phyloP scores from a whole-genome alignment of 2,888 invertebrate species.

The Cistogaster globosa region DNA sequence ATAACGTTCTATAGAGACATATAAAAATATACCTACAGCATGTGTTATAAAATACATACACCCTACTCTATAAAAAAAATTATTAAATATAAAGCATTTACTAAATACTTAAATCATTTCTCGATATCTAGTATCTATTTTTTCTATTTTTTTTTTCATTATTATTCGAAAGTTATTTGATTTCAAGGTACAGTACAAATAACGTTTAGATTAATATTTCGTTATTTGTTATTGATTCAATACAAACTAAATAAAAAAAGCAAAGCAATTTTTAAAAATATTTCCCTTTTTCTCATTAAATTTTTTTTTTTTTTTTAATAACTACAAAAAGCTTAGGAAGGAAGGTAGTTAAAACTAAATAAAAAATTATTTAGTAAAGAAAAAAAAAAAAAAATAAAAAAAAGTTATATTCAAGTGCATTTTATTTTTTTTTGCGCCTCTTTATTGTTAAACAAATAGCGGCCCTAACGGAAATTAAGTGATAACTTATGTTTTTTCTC shows the following conservation, averaged over 20 bases:
- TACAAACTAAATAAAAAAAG: slow-evolving; percentile 63
- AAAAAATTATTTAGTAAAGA: slow-evolving; percentile 37
- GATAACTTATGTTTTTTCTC: neutral
- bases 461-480: slow-evolving; percentile 63
- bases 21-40: slow-evolving; percentile 38
- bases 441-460: slow-evolving; percentile 56
- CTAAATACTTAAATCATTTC: slow-evolving; percentile 48
- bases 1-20: slow-evolving; percentile 24
- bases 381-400: slow-evolving; percentile 25
- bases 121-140: slow-evolving; percentile 11
- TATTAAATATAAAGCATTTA: slow-evolving; percentile 9
- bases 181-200: slow-evolving; percentile 74
- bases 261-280: slow-evolving; percentile 49
- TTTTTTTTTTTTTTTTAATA: slow-evolving; percentile 15
- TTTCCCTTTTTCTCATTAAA: slow-evolving; percentile 22
- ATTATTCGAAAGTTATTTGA: slow-evolving; percentile 21
- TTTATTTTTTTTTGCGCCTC: slow-evolving; percentile 38
- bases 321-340: slow-evolving; percentile 65
- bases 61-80: slow-evolving; percentile 49
- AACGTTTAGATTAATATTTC: slow-evolving; percentile 42
- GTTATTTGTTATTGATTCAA: slow-evolving; percentile 55
- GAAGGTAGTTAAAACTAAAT: slow-evolving; percentile 56
- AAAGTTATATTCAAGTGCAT: slow-evolving; percentile 57
- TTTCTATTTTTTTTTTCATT: neutral
- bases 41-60: slow-evolving; percentile 53